A percentile compares a stretch with the other conserved stretches of the same genome.
Evolutionary conservation across 2,888 invertebrate genomes (phyloP).

Genomic region (Neoaliturus tenellus): DNA sequence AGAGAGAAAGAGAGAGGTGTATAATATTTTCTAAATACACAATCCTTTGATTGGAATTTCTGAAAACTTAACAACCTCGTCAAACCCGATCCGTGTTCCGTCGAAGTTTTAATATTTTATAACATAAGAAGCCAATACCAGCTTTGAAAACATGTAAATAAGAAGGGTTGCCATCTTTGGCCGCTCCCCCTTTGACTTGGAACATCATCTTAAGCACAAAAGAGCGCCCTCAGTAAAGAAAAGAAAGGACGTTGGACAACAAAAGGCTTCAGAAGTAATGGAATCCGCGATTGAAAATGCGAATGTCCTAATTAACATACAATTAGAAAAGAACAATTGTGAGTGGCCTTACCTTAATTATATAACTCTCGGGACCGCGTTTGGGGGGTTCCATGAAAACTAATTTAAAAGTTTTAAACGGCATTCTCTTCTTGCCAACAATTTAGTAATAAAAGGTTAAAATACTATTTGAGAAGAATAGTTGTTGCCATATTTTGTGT

Average conservation of each 20-base stretch:
- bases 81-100: neutral
- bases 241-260: slow-evolving; percentile 26
- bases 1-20: too few species aligned
- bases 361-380: neutral
- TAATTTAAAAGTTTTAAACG: slow-evolving; percentile 41
- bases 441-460: too few species aligned
- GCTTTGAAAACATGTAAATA: slow-evolving; percentile 13
- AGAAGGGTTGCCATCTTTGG: slow-evolving; percentile 24
- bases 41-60: neutral
- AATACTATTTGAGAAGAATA: too few species aligned
- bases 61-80: slow-evolving; percentile 9
- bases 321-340: slow-evolving; percentile 18
- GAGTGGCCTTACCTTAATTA: slow-evolving; percentile 41
- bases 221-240: neutral
- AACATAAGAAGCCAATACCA: slow-evolving; percentile 4
- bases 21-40: neutral
- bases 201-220: slow-evolving; percentile 9
- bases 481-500: too few species aligned
- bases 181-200: slow-evolving; percentile 29
- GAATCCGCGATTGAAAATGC: slow-evolving; percentile 32
- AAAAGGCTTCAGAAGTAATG: slow-evolving; percentile 17
- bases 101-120: slow-evolving; percentile 33
- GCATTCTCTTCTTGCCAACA: neutral
- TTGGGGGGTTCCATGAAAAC: slow-evolving; percentile 3
- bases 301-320: slow-evolving; percentile 35